Conservation (phyloP, 2,797 vertebrate species). For the Dicrostonyx torquatus region DNA sequence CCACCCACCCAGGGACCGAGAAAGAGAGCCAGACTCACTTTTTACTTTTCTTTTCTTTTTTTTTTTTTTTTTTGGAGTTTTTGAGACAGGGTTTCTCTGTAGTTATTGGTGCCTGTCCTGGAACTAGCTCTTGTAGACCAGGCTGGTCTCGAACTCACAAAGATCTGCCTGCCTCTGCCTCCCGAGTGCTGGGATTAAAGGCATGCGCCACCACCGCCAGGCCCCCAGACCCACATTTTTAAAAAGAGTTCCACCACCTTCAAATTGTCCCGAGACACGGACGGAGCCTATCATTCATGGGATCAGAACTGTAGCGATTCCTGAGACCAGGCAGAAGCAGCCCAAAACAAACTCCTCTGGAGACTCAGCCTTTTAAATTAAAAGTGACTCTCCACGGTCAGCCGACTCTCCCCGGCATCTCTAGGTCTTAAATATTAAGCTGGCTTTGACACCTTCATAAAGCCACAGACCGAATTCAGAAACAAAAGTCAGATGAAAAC, state of each 20-base stretch:
- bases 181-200: too few relatives aligned
- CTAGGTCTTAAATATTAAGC: conserved; percentile 45
- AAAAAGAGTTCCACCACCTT: not conserved
- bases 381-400: not conserved
- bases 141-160: too few relatives aligned
- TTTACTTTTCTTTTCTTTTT: too few relatives aligned
- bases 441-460: conserved; percentile 43
- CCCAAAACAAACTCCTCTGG: not conserved
- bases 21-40: too few relatives aligned
- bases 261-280: not conserved
- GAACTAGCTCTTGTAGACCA: too few relatives aligned
- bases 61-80: too few relatives aligned
- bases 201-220: too few relatives aligned
- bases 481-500: conserved; percentile 27
- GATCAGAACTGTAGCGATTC: not conserved
- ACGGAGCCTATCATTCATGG: not conserved
- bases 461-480: conserved; percentile 34
- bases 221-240: not conserved
- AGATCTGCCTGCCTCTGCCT: too few relatives aligned
- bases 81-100: too few relatives aligned
- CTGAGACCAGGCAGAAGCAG: not conserved
- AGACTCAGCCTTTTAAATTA: conserved; percentile 9
- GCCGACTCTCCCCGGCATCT: conserved; percentile 9
- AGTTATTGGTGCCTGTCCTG: too few relatives aligned
- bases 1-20: not conserved